These are phyloP conservation scores for Pocillopora meandrina DNA, from an alignment of 92 coral and sea anemone species.

Conservation along the genomic window DNA sequence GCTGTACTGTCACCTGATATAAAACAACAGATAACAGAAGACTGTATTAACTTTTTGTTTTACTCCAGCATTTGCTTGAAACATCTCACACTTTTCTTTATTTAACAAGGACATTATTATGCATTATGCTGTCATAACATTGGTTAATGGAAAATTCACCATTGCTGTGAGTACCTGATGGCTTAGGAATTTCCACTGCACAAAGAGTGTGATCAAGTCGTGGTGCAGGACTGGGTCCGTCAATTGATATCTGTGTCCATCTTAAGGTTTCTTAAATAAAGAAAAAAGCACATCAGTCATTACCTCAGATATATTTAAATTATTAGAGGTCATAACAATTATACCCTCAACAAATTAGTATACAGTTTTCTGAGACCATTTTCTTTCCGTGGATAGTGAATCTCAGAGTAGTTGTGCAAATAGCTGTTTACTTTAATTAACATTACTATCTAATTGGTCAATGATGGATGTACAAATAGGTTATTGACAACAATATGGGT, in stretches of 20 bases:
- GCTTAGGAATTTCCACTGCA: slow-evolving; percentile 57
- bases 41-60: not conserved
- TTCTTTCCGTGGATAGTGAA: too few species aligned
- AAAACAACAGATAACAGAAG: not conserved
- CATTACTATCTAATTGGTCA: too few species aligned
- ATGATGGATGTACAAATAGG: not conserved
- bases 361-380: too few species aligned
- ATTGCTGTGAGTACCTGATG: slow-evolving; percentile 42
- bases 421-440: too few species aligned
- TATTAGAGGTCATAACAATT: too few species aligned
- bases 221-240: slow-evolving; percentile 84
- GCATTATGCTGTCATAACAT: too few species aligned
- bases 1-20: slow-evolving; percentile 19
- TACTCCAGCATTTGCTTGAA: not conserved
- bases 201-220: slow-evolving; percentile 97
- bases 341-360: too few species aligned
- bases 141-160: not conserved
- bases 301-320: not conserved
- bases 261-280: slow-evolving; percentile 50
- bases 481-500: not conserved
- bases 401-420: too few species aligned
- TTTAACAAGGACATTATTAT: too few species aligned
- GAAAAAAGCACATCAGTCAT: not conserved
- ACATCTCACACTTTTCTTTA: too few species aligned
- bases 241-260: slow-evolving; percentile 67